phyloP scores from a whole-genome alignment of 2,113 vertebrate species.

The Athene noctua region DNA sequence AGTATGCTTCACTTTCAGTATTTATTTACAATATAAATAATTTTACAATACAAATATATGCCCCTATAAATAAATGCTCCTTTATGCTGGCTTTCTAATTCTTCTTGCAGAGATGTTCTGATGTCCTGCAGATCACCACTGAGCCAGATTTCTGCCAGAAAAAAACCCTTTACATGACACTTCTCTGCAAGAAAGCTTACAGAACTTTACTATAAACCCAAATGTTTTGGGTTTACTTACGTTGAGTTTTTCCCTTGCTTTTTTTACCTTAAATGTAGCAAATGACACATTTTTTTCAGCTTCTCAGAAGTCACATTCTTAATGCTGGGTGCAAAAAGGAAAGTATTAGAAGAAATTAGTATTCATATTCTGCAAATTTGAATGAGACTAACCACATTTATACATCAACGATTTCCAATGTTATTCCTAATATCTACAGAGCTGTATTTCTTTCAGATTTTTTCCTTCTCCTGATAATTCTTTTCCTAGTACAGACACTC shows the following conservation, averaged over 20 bases:
- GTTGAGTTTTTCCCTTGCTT: neutral
- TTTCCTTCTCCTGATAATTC: neutral
- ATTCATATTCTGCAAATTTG: neutral
- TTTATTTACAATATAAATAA: neutral
- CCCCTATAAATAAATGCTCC: neutral
- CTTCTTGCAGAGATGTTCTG: neutral
- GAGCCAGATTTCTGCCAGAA: neutral
- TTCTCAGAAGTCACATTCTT: neutral
- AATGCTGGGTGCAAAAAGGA: neutral
- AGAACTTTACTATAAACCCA: neutral
- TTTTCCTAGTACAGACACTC: neutral
- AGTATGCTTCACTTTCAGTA: neutral
- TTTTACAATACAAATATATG: neutral
- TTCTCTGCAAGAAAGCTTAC: neutral
- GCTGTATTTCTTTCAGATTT: neutral
- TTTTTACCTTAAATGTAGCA: neutral
- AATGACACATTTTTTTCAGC: neutral
- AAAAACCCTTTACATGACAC: neutral
- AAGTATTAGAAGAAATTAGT: neutral
- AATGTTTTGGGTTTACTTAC: neutral
- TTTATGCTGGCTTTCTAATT: neutral
- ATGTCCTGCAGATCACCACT: neutral
- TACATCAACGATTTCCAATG: neutral
- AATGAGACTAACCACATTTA: neutral
- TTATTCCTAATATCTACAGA: neutral